Evolutionary conservation across 2,113 vertebrate species (phyloP), one percentile per base, ranked within the genome.

Genomic region (Isurus oxyrinchus): DNA sequence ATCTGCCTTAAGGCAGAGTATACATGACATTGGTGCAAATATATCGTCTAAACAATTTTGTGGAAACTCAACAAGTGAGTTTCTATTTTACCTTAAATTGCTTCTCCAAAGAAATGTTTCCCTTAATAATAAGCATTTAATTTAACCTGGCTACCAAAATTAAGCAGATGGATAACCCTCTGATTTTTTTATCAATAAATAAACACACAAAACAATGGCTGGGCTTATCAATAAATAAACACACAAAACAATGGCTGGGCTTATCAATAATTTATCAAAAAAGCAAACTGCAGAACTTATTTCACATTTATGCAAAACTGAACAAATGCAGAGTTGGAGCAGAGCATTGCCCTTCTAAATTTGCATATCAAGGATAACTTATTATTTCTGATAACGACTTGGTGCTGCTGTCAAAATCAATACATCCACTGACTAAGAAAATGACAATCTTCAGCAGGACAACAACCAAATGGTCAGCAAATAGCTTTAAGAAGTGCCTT

Each of bases 341-440:
- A 94, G 59, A 94, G 40, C 59, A 61, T 6, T 93, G 90, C 27
- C 86, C 86, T 53, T 88, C 86, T 11, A 55, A 88, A 63, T 66
- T 96, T 97, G 97, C 86, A 97, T 97, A 97, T 97, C 97, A 96
- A 97, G 97, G 97, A 97, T 97, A 97, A 97, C 97, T 97, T 96
- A 97, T 97, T 96, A 98, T 97, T 98, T 98, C 97, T 97, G 98
- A 97, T 98, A 98, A 98, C 97, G 98, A 98, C 97, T 98, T 98
- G 96, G 97, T 98, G 97, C 97, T 97, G 98, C 97, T 97, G 97
- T 97, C 97, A 97, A 97, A 98, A 97, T 98, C 98, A 98, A 94
- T 98, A 97, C 98, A 98, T 97, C 98, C 97, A 97, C 97, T 97
- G 97, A 97, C 98, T 98, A 98, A 97, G 97, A 98, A 98, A 98